These are phyloP conservation scores for Pycnonotus jocosus DNA, from an alignment of 2,113 vertebrate species.

Conservation along the genomic window DNA sequence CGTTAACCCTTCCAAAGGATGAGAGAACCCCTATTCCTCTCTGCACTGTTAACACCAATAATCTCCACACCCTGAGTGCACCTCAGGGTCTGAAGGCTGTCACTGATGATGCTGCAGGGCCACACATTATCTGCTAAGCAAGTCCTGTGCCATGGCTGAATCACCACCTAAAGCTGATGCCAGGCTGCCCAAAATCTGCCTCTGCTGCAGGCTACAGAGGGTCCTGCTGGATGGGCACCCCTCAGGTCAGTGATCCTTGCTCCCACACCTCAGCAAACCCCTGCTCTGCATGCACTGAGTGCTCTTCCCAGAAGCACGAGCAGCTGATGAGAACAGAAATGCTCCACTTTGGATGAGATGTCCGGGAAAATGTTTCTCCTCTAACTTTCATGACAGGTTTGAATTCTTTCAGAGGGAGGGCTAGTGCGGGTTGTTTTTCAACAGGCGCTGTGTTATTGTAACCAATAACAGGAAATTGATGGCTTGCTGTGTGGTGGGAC, in stretches of 20 bases:
- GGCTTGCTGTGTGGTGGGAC: background rate
- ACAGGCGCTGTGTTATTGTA: background rate
- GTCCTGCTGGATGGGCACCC: background rate
- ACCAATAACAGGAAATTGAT: constrained; percentile 44
- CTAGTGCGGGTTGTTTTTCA: background rate
- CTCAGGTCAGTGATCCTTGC: background rate
- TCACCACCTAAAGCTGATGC: background rate
- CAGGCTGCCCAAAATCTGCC: background rate
- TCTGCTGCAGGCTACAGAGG: background rate
- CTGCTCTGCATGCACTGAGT: fast-evolving
- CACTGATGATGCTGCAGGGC: background rate
- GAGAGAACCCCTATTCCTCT: too few relatives aligned
- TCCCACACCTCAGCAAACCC: background rate
- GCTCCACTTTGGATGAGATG: background rate
- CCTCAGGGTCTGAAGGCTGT: background rate
- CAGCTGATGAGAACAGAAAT: background rate
- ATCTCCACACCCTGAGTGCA: background rate
- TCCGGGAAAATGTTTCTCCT: constrained; percentile 9
- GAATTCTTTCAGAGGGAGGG: background rate
- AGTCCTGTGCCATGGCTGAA: fast-evolving
- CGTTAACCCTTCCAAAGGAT: background rate
- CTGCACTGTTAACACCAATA: background rate
- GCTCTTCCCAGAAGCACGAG: background rate
- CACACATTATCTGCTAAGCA: fast-evolving
- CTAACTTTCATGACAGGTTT: constrained; percentile 4